Percentiles rank a stretch among this genome's conserved stretches.
phyloP scores from a whole-genome alignment of 1,140 invertebrate species.

The Helicoverpa armigera region DNA sequence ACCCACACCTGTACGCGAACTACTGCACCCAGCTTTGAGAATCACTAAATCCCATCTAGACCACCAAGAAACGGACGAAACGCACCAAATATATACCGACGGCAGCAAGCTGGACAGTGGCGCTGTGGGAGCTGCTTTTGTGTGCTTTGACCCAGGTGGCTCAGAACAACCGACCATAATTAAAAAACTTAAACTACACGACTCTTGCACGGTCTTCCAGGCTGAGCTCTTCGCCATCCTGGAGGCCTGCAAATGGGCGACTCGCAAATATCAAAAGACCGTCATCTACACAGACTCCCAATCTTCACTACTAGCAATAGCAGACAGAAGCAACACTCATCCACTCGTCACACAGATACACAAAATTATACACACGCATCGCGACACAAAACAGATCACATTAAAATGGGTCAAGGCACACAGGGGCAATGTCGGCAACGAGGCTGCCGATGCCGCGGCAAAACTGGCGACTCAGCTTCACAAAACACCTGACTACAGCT shows the following conservation, averaged over 20 bases:
- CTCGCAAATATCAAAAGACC: background rate
- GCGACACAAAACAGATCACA: no score
- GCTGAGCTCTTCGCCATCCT: no score
- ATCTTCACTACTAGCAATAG: constrained; percentile 32
- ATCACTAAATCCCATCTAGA: background rate
- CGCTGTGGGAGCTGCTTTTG: no score
- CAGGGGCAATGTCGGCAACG: constrained; percentile 44
- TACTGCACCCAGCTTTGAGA: background rate
- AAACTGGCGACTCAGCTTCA: constrained; percentile 20
- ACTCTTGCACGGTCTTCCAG: no score
- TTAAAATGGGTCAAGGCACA: constrained; percentile 26
- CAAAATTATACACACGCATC: no score
- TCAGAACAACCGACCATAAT: no score
- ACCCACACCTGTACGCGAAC: background rate
- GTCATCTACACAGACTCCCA: constrained; percentile 45
- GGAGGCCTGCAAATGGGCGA: background rate
- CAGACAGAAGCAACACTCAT: background rate
- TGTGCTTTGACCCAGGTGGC: no score
- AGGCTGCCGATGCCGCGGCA: constrained; percentile 45
- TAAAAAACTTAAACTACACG: no score
- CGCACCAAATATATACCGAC: constrained; percentile 43
- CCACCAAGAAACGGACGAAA: background rate
- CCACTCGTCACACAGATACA: no score
- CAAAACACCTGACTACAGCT: background rate
- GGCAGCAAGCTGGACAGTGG: constrained; percentile 26